Evolutionary conservation across 2,888 invertebrate genomes (phyloP).

Genomic region (Andrena praecox): DNA sequence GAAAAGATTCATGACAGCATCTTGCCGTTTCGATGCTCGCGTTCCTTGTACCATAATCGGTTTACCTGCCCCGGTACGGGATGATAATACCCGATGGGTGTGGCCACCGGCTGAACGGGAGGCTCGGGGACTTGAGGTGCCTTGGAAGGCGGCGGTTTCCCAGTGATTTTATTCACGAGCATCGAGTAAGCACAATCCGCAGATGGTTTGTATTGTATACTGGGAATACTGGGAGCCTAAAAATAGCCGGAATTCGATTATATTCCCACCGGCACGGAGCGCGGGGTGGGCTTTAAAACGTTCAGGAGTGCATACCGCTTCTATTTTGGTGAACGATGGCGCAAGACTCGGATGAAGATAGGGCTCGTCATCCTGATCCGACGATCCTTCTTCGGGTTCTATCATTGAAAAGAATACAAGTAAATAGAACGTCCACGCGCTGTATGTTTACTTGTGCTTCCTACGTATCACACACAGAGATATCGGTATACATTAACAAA

Average conservation of each 20-base stretch:
- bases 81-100: conserved; percentile 78
- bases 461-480: conserved; percentile 53
- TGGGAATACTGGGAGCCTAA: conserved; percentile 88
- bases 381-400: conserved; percentile 82
- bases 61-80: conserved; percentile 77
- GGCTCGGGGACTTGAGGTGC: conserved; percentile 72
- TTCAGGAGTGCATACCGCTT: conserved; percentile 85
- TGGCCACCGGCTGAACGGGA: conserved; percentile 70
- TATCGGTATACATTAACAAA: conserved; percentile 62
- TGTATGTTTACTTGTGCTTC: conserved; percentile 46
- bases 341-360: conserved; percentile 94
- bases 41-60: background rate
- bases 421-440: conserved; percentile 22
- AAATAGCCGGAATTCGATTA: conserved; percentile 38
- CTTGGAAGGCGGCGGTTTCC: conserved; percentile 85
- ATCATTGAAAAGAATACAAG: conserved; percentile 64
- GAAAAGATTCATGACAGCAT: background rate
- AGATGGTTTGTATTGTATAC: conserved; percentile 92
- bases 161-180: conserved; percentile 94
- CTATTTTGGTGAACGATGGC: conserved; percentile 87
- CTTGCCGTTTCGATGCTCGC: background rate
- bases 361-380: conserved; percentile 88
- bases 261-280: background rate
- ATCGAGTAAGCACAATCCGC: conserved; percentile 95
- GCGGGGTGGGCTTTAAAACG: too few species aligned